These are phyloP conservation scores for Phaethornis superciliosus DNA, from an alignment of 2,113 vertebrate species.

Conservation along the genomic window DNA sequence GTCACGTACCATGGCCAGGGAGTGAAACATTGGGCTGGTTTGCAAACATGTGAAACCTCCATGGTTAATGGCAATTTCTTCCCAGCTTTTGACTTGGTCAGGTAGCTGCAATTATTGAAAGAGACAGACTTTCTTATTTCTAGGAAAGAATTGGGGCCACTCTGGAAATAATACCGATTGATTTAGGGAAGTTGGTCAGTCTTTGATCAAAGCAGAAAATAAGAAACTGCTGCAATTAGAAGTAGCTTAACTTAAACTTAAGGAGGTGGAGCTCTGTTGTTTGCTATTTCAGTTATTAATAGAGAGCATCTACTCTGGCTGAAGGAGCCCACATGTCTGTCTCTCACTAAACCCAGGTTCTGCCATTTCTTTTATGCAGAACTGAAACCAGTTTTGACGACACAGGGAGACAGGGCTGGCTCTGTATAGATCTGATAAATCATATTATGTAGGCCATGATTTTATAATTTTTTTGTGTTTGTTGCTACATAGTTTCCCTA, in stretches of 20 bases:
- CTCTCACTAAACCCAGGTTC: not conserved
- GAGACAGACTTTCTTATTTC: not conserved
- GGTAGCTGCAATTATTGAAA: not conserved
- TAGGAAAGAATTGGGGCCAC: not conserved
- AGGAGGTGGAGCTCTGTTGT: not conserved
- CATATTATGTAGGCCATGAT: not conserved
- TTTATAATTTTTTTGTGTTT: slow-evolving; percentile 43
- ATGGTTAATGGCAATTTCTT: not conserved
- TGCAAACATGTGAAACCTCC: not conserved
- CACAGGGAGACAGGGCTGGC: not conserved
- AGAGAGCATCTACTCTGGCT: not conserved
- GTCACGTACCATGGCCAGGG: fast-evolving
- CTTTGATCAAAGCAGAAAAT: not conserved
- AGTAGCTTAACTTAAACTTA: not conserved
- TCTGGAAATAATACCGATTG: not conserved
- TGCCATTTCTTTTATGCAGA: not conserved
- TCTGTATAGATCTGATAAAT: slow-evolving; percentile 4
- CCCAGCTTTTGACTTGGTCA: not conserved
- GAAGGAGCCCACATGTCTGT: not conserved
- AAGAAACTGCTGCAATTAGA: not conserved
- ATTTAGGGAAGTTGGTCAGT: not conserved
- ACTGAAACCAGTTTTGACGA: not conserved
- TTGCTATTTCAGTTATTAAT: not conserved
- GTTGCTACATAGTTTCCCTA: slow-evolving; percentile 40
- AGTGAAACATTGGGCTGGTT: fast-evolving